Conservation (phyloP, 2,113 vertebrate species). For the Mus spicilegus region DNA sequence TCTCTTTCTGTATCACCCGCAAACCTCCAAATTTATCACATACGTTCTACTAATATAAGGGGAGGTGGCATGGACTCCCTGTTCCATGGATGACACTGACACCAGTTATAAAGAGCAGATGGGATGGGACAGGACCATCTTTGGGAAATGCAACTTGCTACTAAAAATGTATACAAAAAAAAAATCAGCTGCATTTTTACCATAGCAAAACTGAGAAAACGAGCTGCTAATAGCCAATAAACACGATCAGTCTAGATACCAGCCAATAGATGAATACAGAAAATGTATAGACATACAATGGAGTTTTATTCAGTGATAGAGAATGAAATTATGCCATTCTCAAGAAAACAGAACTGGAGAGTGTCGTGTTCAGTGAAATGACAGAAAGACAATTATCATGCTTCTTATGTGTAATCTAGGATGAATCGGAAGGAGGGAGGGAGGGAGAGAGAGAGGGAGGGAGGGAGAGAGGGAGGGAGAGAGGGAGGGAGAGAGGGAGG, state of each 20-base stretch:
- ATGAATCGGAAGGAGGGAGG: rapidly evolving
- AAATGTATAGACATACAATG: background rate
- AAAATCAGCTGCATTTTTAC: background rate
- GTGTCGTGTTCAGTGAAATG: background rate
- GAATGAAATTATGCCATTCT: background rate
- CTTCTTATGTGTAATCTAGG: background rate
- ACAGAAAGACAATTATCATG: background rate
- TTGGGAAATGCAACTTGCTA: background rate
- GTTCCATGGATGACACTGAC: background rate
- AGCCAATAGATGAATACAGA: background rate
- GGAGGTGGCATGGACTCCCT: background rate
- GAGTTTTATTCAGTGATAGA: background rate
- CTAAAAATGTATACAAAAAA: background rate
- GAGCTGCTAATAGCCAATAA: background rate
- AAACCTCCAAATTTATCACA: background rate
- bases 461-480: too few relatives aligned
- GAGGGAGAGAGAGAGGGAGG: too few relatives aligned
- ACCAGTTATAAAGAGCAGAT: background rate
- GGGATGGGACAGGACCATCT: background rate
- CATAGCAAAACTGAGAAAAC: background rate
- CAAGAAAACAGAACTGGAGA: background rate
- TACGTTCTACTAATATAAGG: background rate
- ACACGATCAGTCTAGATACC: background rate
- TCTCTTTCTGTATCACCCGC: background rate
- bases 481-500: too few relatives aligned